Conservation (phyloP, 2,113 vertebrate species). For the Silurus glanis region DNA sequence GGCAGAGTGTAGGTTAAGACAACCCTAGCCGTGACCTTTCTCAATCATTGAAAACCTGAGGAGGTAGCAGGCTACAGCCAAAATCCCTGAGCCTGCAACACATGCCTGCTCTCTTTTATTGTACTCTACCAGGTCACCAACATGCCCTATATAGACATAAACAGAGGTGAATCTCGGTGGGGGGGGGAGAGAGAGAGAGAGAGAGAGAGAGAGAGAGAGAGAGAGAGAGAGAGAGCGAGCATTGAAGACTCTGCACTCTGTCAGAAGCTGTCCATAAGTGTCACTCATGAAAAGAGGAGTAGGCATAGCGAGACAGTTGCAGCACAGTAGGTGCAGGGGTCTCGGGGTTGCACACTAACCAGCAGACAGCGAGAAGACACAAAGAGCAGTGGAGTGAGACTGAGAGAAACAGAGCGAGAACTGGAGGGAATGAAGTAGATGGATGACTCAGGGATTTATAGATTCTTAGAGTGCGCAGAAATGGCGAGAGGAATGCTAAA, state of each 20-base stretch:
- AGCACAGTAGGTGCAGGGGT: slow-evolving; percentile 25
- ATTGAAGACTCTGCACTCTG: slow-evolving; percentile 18
- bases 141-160: slow-evolving; percentile 27
- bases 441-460: slow-evolving; percentile 44
- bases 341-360: not conserved
- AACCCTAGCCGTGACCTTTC: slow-evolving; percentile 71
- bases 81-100: slow-evolving; percentile 64
- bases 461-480: slow-evolving; percentile 37
- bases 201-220: slow-evolving; percentile 63
- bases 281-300: slow-evolving; percentile 35
- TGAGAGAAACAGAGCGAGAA: slow-evolving; percentile 51
- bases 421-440: slow-evolving; percentile 19
- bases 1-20: slow-evolving; percentile 57
- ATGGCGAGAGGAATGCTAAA: slow-evolving; percentile 35
- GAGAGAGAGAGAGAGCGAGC: slow-evolving; percentile 56
- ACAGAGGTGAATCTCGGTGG: slow-evolving; percentile 23
- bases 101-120: slow-evolving; percentile 50
- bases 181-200: slow-evolving; percentile 61
- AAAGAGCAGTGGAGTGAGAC: slow-evolving; percentile 46
- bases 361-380: slow-evolving; percentile 36
- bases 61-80: slow-evolving; percentile 65
- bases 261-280: slow-evolving; percentile 30
- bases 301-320: slow-evolving; percentile 15
- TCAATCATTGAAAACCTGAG: slow-evolving; percentile 60
- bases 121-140: slow-evolving; percentile 24